Evolutionary conservation across 2,797 vertebrate genomes (phyloP).

Genomic region (Triplophysa bombifrons): DNA sequence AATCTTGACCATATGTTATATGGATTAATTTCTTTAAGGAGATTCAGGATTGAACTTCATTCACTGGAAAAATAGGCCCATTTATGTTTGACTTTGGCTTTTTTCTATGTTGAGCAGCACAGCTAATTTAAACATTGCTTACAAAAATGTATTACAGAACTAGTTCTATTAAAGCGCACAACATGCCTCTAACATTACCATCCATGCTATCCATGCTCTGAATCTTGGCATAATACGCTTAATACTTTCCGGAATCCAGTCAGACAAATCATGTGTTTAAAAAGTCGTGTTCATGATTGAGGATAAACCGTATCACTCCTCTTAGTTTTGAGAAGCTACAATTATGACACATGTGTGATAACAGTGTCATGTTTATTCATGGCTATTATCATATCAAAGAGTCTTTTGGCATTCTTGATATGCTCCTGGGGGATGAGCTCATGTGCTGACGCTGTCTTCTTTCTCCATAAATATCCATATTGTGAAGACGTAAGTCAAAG

Average conservation of each 20-base stretch:
- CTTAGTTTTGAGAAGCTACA: constrained; percentile 37
- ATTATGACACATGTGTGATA: constrained; percentile 50
- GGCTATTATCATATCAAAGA: constrained; percentile 58
- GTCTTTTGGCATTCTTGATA: constrained; percentile 34
- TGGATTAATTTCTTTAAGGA: no score
- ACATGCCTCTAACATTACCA: neutral
- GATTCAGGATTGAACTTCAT: no score
- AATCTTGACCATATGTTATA: no score
- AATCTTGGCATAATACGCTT: neutral
- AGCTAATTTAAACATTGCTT: no score
- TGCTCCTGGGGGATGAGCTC: constrained; percentile 31
- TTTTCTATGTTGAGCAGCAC: no score
- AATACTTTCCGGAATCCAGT: constrained; percentile 33
- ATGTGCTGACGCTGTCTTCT: constrained; percentile 21
- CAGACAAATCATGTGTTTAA: constrained; percentile 1
- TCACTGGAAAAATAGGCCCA: no score
- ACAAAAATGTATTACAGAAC: neutral
- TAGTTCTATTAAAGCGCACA: neutral
- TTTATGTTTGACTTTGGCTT: no score
- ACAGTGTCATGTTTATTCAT: constrained; percentile 53
- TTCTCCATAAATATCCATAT: constrained; percentile 27
- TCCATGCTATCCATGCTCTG: neutral
- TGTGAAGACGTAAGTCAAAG: constrained; percentile 2
- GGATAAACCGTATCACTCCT: constrained; percentile 15
- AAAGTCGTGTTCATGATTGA: constrained; percentile 4